phyloP scores from a whole-genome alignment of 1,140 invertebrate genomes.

The Ruditapes philippinarum region DNA sequence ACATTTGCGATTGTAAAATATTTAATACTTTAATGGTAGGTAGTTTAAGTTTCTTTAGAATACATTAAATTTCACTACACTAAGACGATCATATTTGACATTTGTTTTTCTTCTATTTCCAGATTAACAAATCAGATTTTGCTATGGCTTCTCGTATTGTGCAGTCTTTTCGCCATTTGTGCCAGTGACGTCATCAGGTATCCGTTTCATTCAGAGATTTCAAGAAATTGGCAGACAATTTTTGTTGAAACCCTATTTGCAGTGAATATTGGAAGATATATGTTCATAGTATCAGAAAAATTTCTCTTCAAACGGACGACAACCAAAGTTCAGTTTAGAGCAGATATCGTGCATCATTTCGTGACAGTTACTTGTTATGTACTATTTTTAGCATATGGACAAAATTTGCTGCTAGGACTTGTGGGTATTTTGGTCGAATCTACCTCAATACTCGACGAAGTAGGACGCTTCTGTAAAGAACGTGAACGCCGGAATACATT shows the following conservation, averaged over 20 bases:
- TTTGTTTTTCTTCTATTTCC: slow-evolving; percentile 64
- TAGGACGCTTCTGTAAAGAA: slow-evolving; percentile 52
- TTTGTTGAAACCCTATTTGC: slow-evolving; percentile 61
- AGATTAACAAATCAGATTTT: slow-evolving; percentile 71
- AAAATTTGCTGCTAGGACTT: slow-evolving; percentile 69
- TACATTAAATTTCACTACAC: no score
- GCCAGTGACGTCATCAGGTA: slow-evolving; percentile 61
- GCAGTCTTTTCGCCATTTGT: slow-evolving; percentile 54
- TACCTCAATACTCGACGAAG: slow-evolving; percentile 68
- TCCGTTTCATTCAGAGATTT: slow-evolving; percentile 59
- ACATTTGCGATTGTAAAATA: no score
- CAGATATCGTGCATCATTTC: slow-evolving; percentile 67
- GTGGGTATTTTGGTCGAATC: slow-evolving; percentile 70
- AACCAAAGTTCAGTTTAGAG: slow-evolving; percentile 50
- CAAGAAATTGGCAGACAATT: not conserved
- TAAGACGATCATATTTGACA: no score
- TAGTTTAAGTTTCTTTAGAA: no score
- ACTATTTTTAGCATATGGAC: slow-evolving; percentile 66
- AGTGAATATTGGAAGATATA: slow-evolving; percentile 71
- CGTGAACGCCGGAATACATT: slow-evolving; percentile 14
- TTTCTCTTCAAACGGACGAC: slow-evolving; percentile 9
- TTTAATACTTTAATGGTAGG: no score
- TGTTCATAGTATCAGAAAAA: slow-evolving; percentile 63
- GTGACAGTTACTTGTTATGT: slow-evolving; percentile 68
- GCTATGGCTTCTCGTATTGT: slow-evolving; percentile 48